Evolutionary conservation across 2,888 invertebrate genomes (phyloP).

Genomic region (Ganaspis brasiliensis): DNA sequence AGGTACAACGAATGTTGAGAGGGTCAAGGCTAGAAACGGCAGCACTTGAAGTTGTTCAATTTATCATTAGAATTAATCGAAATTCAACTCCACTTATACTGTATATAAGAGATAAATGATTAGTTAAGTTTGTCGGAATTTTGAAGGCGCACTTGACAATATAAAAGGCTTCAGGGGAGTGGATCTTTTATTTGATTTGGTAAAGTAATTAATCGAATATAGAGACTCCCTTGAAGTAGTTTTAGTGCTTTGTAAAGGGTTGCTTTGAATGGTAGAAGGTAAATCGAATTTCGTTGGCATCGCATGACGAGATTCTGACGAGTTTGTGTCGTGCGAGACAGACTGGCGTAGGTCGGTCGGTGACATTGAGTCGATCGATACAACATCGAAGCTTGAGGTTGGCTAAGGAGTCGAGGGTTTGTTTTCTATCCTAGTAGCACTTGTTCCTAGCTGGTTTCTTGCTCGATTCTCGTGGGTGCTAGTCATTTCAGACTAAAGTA

Average conservation of each 20-base stretch:
- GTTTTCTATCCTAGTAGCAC: slow-evolving; percentile 30
- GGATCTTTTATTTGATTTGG: slow-evolving; percentile 6
- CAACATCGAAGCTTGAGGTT: slow-evolving; percentile 50
- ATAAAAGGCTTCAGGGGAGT: neutral
- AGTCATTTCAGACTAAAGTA: slow-evolving; percentile 32
- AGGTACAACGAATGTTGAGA: too few species aligned
- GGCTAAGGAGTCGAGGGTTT: slow-evolving; percentile 26
- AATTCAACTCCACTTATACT: too few species aligned
- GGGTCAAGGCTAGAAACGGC: too few species aligned
- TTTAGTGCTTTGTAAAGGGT: neutral
- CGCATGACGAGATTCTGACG: slow-evolving; percentile 35
- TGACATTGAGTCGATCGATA: slow-evolving; percentile 66
- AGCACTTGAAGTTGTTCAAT: too few species aligned
- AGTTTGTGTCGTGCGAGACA: slow-evolving; percentile 45
- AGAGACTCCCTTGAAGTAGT: slow-evolving; percentile 15
- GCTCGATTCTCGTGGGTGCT: slow-evolving; percentile 19
- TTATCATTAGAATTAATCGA: too few species aligned
- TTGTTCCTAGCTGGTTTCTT: slow-evolving; percentile 23
- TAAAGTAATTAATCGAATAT: slow-evolving; percentile 14
- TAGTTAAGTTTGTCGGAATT: neutral
- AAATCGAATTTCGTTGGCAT: slow-evolving; percentile 27
- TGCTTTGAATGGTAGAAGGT: slow-evolving; percentile 7
- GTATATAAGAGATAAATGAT: too few species aligned
- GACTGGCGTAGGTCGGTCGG: slow-evolving; percentile 60
- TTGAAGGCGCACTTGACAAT: neutral